These are phyloP conservation scores for Drosophila infuscata DNA, from an alignment of 2,888 invertebrate genomes.

Conservation along the genomic window DNA sequence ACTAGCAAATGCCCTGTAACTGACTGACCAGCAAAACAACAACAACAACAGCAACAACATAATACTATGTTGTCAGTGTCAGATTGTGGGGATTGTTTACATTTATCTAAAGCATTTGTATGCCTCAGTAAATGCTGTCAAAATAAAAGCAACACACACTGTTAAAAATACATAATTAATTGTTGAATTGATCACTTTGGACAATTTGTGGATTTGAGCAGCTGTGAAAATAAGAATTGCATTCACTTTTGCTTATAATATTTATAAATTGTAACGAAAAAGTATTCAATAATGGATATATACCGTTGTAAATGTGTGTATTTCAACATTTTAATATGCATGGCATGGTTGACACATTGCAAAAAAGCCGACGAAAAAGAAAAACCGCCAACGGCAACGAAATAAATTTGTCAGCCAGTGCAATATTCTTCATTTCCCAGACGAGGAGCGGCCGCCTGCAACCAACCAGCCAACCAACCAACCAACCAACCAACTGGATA, in stretches of 20 bases:
- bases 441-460: constrained; percentile 50
- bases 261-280: constrained; percentile 52
- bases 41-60: background rate
- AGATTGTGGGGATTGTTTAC: background rate
- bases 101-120: background rate
- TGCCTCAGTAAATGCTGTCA: background rate
- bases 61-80: background rate
- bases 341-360: constrained; percentile 74
- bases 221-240: constrained; percentile 32
- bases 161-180: constrained; percentile 2
- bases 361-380: constrained; percentile 49
- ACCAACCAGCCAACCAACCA: constrained; percentile 43
- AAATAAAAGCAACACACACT: background rate
- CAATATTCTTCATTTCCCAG: constrained; percentile 71
- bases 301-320: constrained; percentile 63
- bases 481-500: constrained; percentile 54
- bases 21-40: too few relatives aligned
- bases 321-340: constrained; percentile 77
- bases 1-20: background rate
- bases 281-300: constrained; percentile 66
- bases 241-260: constrained; percentile 34
- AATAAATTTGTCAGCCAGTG: constrained; percentile 80
- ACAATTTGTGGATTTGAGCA: constrained; percentile 28
- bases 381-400: constrained; percentile 64
- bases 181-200: constrained; percentile 16